phyloP scores from a whole-genome alignment of 1,140 invertebrate genomes.

The Vanessa tameamea region DNA sequence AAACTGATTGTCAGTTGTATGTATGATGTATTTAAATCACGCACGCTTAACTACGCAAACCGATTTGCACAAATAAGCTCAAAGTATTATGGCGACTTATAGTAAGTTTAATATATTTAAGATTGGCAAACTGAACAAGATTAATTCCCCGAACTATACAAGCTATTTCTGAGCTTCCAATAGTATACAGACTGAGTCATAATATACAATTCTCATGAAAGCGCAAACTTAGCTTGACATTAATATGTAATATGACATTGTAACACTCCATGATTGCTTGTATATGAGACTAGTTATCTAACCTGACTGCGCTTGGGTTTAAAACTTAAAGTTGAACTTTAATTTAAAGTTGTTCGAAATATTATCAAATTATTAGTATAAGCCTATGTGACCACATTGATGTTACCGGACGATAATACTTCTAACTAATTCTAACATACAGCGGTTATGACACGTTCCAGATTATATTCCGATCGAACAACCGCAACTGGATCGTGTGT shows the following conservation, averaged over 20 bases:
- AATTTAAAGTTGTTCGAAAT: no score
- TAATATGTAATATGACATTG: constrained; percentile 28
- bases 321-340: no score
- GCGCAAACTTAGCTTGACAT: constrained; percentile 22
- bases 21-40: no score
- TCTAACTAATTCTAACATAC: no score
- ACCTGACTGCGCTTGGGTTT: neutral
- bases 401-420: no score
- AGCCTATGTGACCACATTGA: no score
- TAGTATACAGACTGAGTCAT: neutral
- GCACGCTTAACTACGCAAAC: neutral
- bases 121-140: neutral
- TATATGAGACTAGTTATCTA: neutral
- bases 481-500: no score
- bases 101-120: neutral
- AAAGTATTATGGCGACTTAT: neutral
- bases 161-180: constrained; percentile 1
- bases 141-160: neutral
- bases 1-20: no score
- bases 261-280: constrained; percentile 15
- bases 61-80: neutral
- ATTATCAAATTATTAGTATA: no score
- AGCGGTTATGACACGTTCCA: no score
- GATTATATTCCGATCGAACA: no score
- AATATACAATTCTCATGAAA: constrained; percentile 2